phyloP scores from a whole-genome alignment of 2,113 vertebrate species.

The Vombatus ursinus region DNA sequence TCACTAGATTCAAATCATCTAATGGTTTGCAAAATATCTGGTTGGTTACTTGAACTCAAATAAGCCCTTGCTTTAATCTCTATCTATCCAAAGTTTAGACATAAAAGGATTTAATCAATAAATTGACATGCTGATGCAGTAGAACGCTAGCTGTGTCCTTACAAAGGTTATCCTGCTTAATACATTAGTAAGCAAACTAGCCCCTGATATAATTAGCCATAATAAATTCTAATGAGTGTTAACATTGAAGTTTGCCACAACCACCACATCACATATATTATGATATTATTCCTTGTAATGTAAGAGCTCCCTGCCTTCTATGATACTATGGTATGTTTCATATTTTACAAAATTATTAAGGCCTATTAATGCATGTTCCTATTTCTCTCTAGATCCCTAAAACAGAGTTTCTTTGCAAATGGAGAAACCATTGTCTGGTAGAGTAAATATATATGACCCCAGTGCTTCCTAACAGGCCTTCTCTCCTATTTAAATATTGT shows the following conservation, averaged over 20 bases:
- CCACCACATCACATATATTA: neutral
- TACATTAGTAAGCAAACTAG: slow-evolving; percentile 53
- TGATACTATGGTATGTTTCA: neutral
- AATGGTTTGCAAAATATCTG: neutral
- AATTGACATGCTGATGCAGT: slow-evolving; percentile 54
- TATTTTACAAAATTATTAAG: slow-evolving; percentile 11
- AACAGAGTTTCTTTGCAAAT: slow-evolving; percentile 31
- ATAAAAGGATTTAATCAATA: slow-evolving; percentile 68
- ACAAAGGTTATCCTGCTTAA: slow-evolving; percentile 38
- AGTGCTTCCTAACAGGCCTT: slow-evolving; percentile 28
- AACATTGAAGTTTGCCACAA: neutral
- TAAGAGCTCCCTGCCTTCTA: neutral
- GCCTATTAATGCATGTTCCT: neutral
- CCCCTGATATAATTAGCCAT: slow-evolving; percentile 27
- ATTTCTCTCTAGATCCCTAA: slow-evolving; percentile 27
- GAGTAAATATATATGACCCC: neutral
- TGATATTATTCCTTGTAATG: neutral
- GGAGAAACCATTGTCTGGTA: slow-evolving; percentile 4
- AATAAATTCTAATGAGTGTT: slow-evolving; percentile 35
- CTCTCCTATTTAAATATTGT: slow-evolving; percentile 33
- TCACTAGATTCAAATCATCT: neutral
- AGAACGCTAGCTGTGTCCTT: neutral
- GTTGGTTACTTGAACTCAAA: slow-evolving; percentile 5
- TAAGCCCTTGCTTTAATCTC: slow-evolving; percentile 50
- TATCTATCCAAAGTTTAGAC: slow-evolving; percentile 64